A percentile compares a stretch with the other conserved stretches of the same genome.
Evolutionary conservation across 2,797 vertebrate genomes (phyloP).

Genomic region (Anas bernieri): DNA sequence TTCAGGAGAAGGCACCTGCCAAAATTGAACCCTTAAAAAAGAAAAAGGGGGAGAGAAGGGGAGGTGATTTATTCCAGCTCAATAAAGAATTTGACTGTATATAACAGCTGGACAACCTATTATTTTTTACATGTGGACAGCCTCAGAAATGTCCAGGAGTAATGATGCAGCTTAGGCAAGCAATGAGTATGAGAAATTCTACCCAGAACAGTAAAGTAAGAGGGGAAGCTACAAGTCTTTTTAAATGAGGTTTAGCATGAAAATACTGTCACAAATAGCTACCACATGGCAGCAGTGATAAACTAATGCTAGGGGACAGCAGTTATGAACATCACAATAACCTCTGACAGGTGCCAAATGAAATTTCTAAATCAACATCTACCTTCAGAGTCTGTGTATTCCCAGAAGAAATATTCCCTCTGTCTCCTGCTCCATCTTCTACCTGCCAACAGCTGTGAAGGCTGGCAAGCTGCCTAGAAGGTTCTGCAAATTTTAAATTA

Average conservation of each 20-base stretch:
- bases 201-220: neutral
- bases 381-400: neutral
- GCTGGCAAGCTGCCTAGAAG: neutral
- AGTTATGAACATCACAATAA: neutral
- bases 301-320: neutral
- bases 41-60: neutral
- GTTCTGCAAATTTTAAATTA: neutral
- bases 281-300: neutral
- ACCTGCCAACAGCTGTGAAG: slow-evolving; percentile 14
- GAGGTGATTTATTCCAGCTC: slow-evolving; percentile 7
- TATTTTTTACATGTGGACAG: neutral
- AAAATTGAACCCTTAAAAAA: slow-evolving; percentile 20
- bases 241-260: neutral
- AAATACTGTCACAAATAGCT: neutral
- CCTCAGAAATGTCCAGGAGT: neutral
- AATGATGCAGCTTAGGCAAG: neutral
- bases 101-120: slow-evolving; percentile 10
- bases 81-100: slow-evolving; percentile 23
- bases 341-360: neutral
- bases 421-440: slow-evolving; percentile 21
- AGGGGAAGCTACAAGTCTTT: neutral
- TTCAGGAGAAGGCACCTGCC: neutral
- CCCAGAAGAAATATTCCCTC: neutral
- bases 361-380: neutral
- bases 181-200: neutral